Conservation (phyloP, 2,797 vertebrate species). For the Melanotaenia nigrans region DNA sequence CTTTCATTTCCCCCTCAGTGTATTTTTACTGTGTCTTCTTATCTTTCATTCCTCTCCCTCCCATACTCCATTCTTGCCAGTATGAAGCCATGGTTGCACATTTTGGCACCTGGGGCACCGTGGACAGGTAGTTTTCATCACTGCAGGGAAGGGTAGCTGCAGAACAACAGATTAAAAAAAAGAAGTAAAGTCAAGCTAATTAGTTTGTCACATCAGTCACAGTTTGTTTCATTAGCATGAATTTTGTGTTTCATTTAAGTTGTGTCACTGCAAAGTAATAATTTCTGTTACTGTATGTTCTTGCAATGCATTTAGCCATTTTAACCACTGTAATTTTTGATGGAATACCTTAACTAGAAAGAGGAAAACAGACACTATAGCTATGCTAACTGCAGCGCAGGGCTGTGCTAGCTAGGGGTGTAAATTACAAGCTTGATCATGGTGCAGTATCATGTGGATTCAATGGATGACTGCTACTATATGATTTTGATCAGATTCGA, state of each 20-base stretch:
- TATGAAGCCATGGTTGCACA: slow-evolving; percentile 32
- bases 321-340: neutral
- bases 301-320: too few species aligned
- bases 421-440: too few species aligned
- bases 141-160: slow-evolving; percentile 56
- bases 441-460: too few species aligned
- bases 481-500: too few species aligned
- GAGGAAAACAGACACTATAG: neutral
- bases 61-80: slow-evolving; percentile 35
- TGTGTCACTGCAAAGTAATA: neutral
- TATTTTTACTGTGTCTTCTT: slow-evolving; percentile 38
- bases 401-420: too few species aligned
- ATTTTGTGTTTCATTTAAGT: neutral
- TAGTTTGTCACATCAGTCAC: slow-evolving; percentile 9
- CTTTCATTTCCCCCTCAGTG: slow-evolving; percentile 37
- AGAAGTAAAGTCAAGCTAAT: slow-evolving; percentile 37
- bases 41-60: slow-evolving; percentile 40
- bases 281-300: too few species aligned
- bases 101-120: slow-evolving; percentile 33
- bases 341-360: neutral
- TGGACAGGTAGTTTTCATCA: slow-evolving; percentile 58
- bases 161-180: slow-evolving; percentile 19
- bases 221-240: neutral
- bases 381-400: neutral
- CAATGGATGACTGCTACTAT: too few species aligned